Evolutionary conservation across 2,888 invertebrate species (phyloP), one percentile per base, ranked within the genome.

Genomic region (Epinotia nisella): DNA sequence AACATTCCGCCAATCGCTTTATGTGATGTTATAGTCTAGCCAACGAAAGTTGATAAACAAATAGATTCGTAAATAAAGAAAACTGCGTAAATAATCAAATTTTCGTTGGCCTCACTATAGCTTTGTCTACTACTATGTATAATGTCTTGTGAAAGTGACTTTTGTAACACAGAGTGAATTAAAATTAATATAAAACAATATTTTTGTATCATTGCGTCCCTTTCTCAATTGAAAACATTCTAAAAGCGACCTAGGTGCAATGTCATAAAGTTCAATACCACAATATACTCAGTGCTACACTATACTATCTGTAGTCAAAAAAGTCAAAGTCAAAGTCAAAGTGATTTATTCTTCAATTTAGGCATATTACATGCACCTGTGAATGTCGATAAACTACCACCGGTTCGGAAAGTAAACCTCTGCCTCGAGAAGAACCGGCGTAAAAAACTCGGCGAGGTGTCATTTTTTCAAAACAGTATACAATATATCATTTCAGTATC

Each of bases 1-100:
- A 66, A 56, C 66, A 66, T 66, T 66, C 66, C 66, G 21, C 39
- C 7, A 56, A 56, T 21, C 66, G 66, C 66, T 66, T 66, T 66
- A 66, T 66, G 29, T 58, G 29, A 56, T 56, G n/a, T n/a, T n/a
- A n/a, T 56, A 41, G 55, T 21, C n/a, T n/a, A 41, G 21, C 39
- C 55, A 66, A 19, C 11, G 53, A 39, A 15, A 24, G 17, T 55
- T 41, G n/a, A 35, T 35, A 65, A 29, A 62, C 7, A 11, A 51
- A 35, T 3, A 10, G 24, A 24, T 11, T 62, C 4, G n/a, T 15
- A 29, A 1, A 59, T 2, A 35, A 17, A 15, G 15, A 2, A 15
- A 58, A n/a, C 10, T 35, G 29, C n/a, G 10, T 10, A 59, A 11
- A 41, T 15, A 13, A 21, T 21, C 0, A 3, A 13, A 19, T 13